phyloP scores from a whole-genome alignment of 2,113 vertebrate species.

The human (Homo sapiens) region GRCh38 chr12:66853001-66853500 shows the following conservation, averaged over 20 bases:
- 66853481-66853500: slow-evolving; percentile 9
- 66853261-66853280: not conserved
- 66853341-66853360: slow-evolving; percentile 55
- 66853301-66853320: slow-evolving; percentile 27
- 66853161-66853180: not conserved
- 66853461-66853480: slow-evolving; percentile 52
- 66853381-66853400: slow-evolving; percentile 41
- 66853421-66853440: slow-evolving; percentile 55
- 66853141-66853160: not conserved
- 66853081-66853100: not conserved
- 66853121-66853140: not conserved
- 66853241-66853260: not conserved
- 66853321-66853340: not conserved
- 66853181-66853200: not conserved
- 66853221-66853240: slow-evolving; percentile 20
- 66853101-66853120: not conserved
- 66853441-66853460: not conserved
- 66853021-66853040: not conserved
- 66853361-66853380: slow-evolving; percentile 1
- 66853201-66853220: not conserved
- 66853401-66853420: not conserved
- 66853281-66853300: not conserved
- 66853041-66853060: not conserved
- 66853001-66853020: slow-evolving; percentile 41
- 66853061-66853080: not conserved